Evolutionary conservation across 2,113 vertebrate genomes (phyloP), one percentile per base, ranked within the genome.

Genomic region (Polypterus senegalus): DNA sequence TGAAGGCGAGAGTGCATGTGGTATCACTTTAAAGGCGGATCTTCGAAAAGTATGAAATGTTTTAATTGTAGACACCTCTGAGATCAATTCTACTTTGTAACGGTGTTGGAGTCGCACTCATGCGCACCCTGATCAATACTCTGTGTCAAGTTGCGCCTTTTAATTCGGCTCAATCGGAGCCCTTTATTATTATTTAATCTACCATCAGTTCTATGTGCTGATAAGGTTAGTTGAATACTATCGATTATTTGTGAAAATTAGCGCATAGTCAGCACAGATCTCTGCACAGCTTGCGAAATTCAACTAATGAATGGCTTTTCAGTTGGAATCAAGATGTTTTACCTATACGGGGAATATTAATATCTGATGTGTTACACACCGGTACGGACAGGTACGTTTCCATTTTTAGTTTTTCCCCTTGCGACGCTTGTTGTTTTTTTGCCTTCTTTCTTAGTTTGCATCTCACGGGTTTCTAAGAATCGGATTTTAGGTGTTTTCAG

Each of bases 141-240:
- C 11, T 60, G 64, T 52, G 70, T 63, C 54, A 44, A 64, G 53
- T 64, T 49, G 57, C 61, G 48, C 62, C 57, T 59, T 53, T 65
- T 68, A 70, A 71, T 71, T 54, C 61, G 48, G 54, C 49, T 75
- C 73, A 65, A 72, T 70, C 57, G 64, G 65, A 63, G 63, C 71
- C 59, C 51, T 73, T 77, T 72, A 49, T 60, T 70, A 71, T 68
- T 67, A 74, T 74, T 76, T 72, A 44, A 65, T 72, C 51, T 67
- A 54, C 62, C 11, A 59, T 66, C 68, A 63, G 68, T 64, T 65
- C 60, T 71, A 68, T 66, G 60, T 63, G 66, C 51, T 3, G 3
- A 52, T 10, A 52, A 52, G 51, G 51, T 52, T 10, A 8, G 7
- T 52, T 7, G 10, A 52, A 52, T 52, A 52, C 7, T 52, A 52